phyloP scores from a whole-genome alignment of 2,113 vertebrate genomes.

The Garra rufa region DNA sequence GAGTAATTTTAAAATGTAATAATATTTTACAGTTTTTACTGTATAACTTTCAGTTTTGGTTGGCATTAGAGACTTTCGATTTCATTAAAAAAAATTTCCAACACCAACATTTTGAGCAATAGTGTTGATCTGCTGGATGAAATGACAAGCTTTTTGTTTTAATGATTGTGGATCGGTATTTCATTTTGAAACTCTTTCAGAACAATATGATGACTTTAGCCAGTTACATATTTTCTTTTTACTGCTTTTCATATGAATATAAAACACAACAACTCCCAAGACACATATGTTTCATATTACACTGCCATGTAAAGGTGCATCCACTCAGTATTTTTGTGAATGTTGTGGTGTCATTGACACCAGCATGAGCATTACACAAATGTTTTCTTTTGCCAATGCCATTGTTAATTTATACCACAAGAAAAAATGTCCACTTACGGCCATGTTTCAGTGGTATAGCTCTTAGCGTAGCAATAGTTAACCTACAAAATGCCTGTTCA shows the following conservation, averaged over 20 bases:
- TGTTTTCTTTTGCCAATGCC: neutral
- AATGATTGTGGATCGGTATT: neutral
- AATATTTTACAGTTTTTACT: neutral
- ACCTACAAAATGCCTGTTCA: neutral
- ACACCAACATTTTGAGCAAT: neutral
- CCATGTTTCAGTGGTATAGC: conserved; percentile 15
- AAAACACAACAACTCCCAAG: neutral
- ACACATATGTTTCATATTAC: neutral
- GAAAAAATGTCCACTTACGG: neutral
- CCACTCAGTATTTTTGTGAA: neutral
- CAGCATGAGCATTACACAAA: neutral
- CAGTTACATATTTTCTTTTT: neutral
- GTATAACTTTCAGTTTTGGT: neutral
- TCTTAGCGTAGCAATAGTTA: conserved; percentile 14
- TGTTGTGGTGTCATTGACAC: neutral
- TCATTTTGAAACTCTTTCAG: neutral
- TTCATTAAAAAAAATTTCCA: neutral
- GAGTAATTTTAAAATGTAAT: neutral
- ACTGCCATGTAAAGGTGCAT: neutral
- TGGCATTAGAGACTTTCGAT: neutral
- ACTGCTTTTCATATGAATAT: neutral
- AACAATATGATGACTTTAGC: neutral
- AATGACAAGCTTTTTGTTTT: conserved; percentile 1
- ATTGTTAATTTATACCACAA: neutral
- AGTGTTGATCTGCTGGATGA: neutral